Evolutionary conservation across 2,888 invertebrate genomes (phyloP).

Genomic region (Tachystola acroxantha): DNA sequence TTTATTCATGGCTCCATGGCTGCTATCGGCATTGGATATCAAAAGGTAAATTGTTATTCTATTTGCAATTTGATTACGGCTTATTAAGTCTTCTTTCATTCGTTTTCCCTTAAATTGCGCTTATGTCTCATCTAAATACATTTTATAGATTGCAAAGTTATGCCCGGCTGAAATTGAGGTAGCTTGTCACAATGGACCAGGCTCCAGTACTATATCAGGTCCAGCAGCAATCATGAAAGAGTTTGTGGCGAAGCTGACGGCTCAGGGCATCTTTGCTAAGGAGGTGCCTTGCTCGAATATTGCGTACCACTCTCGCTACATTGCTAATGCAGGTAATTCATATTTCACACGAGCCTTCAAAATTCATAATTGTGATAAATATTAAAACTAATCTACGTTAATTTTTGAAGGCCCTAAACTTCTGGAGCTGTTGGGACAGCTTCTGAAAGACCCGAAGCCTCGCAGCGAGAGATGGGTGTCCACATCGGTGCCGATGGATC

Average conservation of each 20-base stretch:
- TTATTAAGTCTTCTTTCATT: no score
- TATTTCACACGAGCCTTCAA: no score
- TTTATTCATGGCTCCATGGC: slow-evolving; percentile 87
- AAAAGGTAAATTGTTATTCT: no score
- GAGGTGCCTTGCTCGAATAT: slow-evolving; percentile 81
- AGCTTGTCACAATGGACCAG: slow-evolving; percentile 85
- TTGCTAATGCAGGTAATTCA: slow-evolving; percentile 68
- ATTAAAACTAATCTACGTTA: no score
- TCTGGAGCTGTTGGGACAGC: slow-evolving; percentile 72
- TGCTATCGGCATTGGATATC: slow-evolving; percentile 80
- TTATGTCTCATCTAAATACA: no score
- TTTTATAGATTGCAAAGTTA: slow-evolving; percentile 19
- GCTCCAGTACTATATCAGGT: slow-evolving; percentile 85
- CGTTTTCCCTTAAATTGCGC: no score
- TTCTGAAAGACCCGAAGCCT: slow-evolving; percentile 78
- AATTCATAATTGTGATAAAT: no score
- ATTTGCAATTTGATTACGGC: no score
- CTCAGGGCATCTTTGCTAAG: slow-evolving; percentile 20
- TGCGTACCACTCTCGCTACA: slow-evolving; percentile 89
- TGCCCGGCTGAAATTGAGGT: slow-evolving; percentile 79
- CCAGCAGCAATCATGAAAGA: slow-evolving; percentile 74
- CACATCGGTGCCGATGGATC: slow-evolving; percentile 81
- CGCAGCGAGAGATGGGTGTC: slow-evolving; percentile 88
- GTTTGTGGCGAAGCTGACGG: slow-evolving; percentile 57
- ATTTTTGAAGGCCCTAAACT: slow-evolving; percentile 52